Evolutionary conservation across 2,797 vertebrate genomes (phyloP), one percentile per base, ranked within the genome.

Genomic region (Emys orbicularis): DNA sequence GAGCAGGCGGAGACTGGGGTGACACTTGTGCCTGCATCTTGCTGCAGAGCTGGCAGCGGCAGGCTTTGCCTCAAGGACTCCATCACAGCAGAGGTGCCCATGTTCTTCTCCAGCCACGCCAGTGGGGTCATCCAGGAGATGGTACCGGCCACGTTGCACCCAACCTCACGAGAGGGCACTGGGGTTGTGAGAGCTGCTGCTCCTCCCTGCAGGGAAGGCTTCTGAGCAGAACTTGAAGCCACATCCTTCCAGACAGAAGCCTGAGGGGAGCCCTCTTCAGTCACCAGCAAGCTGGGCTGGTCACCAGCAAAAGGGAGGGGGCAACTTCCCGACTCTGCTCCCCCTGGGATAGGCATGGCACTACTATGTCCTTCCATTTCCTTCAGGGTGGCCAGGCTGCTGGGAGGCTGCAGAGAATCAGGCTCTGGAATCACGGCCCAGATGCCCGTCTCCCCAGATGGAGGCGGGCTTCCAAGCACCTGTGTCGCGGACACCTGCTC

Each of bases 61-160:
- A 98, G 95, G 65, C 97, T 97, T 83, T 97, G 97, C 83, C 68
- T 25, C 47, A 98, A 91, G 84, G 94, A 96, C n/a, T 97, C 97
- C 19, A 97, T 27, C 90, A 98, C 50, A 12, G 95, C 88, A 0
- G 98, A 98, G 1, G 37, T 18, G 8, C 93, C 97, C 85, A 98
- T 53, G 23, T 89, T 97, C 88, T 97, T 98, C 91, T 98, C 98
- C 92, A 98, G 87, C 98, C 98, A 98, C 37, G 84, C 76, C 84
- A 97, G 79, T 0, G 98, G 98, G 54, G 97, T 92, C 83, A 88
- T 15, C 97, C 98, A 98, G 86, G 96, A 90, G 76, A 97, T 59
- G 3, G 91, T 19, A 50, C 94, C 84, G 74, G 92, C 34, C 0
- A 12, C 12, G 18, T 68, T 49, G 79, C 41, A 81, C 89, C 87